phyloP scores from a whole-genome alignment of 1,140 invertebrate genomes.

The Helicoverpa zea region DNA sequence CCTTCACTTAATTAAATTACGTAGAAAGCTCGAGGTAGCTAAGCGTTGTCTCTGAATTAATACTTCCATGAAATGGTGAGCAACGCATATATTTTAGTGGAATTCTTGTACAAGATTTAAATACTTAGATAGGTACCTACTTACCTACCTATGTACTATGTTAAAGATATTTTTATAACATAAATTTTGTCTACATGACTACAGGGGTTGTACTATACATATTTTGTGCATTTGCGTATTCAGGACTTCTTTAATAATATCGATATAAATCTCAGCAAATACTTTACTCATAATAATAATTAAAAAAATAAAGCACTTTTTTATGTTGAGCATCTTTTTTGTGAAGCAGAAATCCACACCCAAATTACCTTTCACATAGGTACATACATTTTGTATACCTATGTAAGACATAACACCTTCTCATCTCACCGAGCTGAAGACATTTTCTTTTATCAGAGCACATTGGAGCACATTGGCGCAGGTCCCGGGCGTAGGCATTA shows the following conservation, averaged over 20 bases:
- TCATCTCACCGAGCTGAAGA: slow-evolving; percentile 48
- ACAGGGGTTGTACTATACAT: too few relatives aligned
- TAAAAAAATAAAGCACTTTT: too few relatives aligned
- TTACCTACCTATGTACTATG: too few relatives aligned
- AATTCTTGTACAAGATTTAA: not conserved
- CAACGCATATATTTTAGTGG: not conserved
- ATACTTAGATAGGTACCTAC: too few relatives aligned
- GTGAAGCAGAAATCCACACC: not conserved
- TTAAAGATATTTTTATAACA: too few relatives aligned
- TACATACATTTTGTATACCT: not conserved
- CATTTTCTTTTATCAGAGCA: slow-evolving; percentile 66
- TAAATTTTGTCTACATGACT: too few relatives aligned
- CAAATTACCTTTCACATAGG: slow-evolving; percentile 2
- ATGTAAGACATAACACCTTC: slow-evolving; percentile 21
- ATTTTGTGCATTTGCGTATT: too few relatives aligned
- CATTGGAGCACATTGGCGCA: slow-evolving; percentile 62
- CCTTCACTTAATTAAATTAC: slow-evolving; percentile 50
- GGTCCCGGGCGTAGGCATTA: slow-evolving; percentile 63
- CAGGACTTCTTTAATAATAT: too few relatives aligned
- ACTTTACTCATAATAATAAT: too few relatives aligned
- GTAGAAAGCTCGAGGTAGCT: slow-evolving; percentile 40
- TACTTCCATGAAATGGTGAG: slow-evolving; percentile 45
- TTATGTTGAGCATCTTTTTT: not conserved
- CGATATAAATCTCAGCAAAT: too few relatives aligned
- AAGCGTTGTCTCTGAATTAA: slow-evolving; percentile 44